These are phyloP conservation scores for Ceramica pisi DNA, from an alignment of 2,888 invertebrate species.

Conservation along the genomic window DNA sequence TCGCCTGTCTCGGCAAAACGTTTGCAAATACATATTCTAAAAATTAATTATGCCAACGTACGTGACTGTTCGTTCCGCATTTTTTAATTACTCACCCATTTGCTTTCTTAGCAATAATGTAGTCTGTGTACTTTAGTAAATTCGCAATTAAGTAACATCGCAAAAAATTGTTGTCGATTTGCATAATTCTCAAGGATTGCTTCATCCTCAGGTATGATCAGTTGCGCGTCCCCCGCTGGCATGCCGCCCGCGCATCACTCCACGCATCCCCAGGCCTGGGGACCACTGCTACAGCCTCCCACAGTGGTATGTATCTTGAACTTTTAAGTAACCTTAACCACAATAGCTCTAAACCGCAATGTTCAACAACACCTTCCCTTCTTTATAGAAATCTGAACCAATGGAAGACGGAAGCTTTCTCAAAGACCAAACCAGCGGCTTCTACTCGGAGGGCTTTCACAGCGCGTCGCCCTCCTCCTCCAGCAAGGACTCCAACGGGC, in stretches of 20 bases:
- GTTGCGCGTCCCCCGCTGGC: constrained; percentile 86
- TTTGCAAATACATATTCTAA: constrained; percentile 47
- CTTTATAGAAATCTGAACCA: constrained; percentile 91
- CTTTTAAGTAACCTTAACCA: background rate
- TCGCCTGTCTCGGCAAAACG: constrained; percentile 22
- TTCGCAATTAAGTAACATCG: constrained; percentile 50
- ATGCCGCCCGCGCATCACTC: constrained; percentile 85
- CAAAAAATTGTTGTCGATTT: constrained; percentile 33
- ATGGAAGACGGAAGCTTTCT: constrained; percentile 85
- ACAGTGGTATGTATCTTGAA: constrained; percentile 79
- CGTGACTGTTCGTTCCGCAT: constrained; percentile 65
- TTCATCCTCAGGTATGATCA: constrained; percentile 82
- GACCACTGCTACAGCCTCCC: constrained; percentile 79
- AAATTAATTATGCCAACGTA: constrained; percentile 49
- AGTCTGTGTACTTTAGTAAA: constrained; percentile 50
- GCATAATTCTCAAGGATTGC: constrained; percentile 22
- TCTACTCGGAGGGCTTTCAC: constrained; percentile 91
- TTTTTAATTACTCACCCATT: constrained; percentile 64
- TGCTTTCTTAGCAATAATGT: constrained; percentile 60
- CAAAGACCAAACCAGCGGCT: constrained; percentile 91
- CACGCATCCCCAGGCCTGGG: constrained; percentile 81
- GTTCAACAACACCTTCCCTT: constrained; percentile 61
- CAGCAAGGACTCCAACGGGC: constrained; percentile 88
- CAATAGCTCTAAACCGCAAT: background rate
- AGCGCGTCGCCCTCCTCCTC: constrained; percentile 91